Base-by-base conservation (phyloP, 2,113 vertebrate genomes). In the Oplegnathus fasciatus region DNA sequence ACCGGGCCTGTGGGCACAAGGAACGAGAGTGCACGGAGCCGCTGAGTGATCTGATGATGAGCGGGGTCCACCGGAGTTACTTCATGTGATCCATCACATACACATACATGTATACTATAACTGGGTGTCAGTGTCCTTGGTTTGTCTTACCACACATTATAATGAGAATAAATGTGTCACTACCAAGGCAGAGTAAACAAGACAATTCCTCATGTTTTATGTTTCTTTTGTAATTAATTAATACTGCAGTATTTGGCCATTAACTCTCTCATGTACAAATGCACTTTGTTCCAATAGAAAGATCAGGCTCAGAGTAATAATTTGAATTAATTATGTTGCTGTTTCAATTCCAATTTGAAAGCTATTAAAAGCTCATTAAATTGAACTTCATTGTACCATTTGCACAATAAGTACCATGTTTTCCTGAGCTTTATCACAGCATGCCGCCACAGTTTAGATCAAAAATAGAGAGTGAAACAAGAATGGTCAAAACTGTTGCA, bases 21-120 rank as follows among this genome's bases (percentile, higher is more conserved):
- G 72, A 67, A 42, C 11, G 46, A 28, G 79, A 74, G 81, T 9
- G 50, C 42, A 65, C 34, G 40, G 62, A 75, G 83, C 66, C 57
- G 62, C 73, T 82, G 80, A 83, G 72, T 32, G 84, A 92, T 83
- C 20, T 37, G 52, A 73, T 32, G 70, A 26, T 75, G 77, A 58
- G 68, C 0, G 66, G 57, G 52, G 28, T 74, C 62, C 78, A 64
- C 32, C 30, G 61, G 37, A 71, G 46, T 14, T 34, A 62, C 84
- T 28, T 69, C 55, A 84, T 24, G 55, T 34, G 42, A 58, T 22
- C 55, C 57, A 17, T 44, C 54, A 28, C n/a, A 28, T 20, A 34
- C 17, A 15, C 1, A 55, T 8, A 34, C 40, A 55, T 26, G 24
- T 28, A 5, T 11, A 26, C 46, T 55, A 5, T 2, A 40, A 24